Evolutionary conservation across 2,113 vertebrate genomes (phyloP).

Genomic region (Colius striatus): DNA sequence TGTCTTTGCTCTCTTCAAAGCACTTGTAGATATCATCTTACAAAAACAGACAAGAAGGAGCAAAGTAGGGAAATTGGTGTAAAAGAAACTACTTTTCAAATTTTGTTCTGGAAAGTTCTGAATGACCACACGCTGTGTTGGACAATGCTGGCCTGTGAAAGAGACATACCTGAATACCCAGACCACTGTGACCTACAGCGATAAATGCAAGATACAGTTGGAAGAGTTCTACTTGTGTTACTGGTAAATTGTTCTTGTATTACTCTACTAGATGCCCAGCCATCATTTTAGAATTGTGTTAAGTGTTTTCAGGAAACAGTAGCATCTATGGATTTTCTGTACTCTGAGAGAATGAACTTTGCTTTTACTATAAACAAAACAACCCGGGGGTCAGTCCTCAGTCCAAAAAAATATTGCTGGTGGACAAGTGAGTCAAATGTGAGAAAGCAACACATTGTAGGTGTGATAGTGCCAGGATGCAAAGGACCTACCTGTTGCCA

Average conservation of each 20-base stretch:
- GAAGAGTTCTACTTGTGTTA: background rate
- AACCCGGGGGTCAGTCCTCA: background rate
- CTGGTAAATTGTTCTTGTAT: background rate
- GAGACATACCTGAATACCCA: background rate
- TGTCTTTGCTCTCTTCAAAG: background rate
- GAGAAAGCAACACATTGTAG: background rate
- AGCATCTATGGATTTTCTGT: background rate
- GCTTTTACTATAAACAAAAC: background rate
- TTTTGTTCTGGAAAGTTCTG: background rate
- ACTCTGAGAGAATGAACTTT: background rate
- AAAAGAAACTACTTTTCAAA: background rate
- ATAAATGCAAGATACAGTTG: background rate
- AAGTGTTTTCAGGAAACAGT: background rate
- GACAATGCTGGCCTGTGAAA: background rate
- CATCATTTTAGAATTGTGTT: background rate
- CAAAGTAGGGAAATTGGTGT: background rate
- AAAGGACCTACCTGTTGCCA: background rate
- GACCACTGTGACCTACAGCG: background rate
- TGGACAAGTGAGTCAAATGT: fast-evolving
- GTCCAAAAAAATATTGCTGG: too few relatives aligned
- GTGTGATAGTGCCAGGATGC: background rate
- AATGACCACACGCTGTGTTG: background rate
- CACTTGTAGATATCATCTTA: background rate
- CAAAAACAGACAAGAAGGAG: background rate
- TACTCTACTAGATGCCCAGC: background rate